phyloP scores from a whole-genome alignment of 2,888 invertebrate genomes.

The Eubasilissa splendida region DNA sequence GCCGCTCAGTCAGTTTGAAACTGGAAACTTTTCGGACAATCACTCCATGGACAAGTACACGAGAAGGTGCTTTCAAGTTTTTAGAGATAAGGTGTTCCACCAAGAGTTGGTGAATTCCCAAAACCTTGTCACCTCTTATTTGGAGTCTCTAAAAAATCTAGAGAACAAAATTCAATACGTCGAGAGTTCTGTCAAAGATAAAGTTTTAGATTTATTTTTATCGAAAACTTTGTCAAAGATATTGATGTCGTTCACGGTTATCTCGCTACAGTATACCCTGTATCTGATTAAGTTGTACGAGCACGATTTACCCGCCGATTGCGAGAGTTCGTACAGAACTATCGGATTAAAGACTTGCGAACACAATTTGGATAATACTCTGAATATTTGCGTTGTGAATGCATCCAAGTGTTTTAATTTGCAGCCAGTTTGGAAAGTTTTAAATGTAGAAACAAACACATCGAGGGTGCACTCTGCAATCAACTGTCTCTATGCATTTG shows the following conservation, averaged over 20 bases:
- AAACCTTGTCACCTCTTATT: constrained; percentile 65
- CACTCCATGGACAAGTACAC: constrained; percentile 71
- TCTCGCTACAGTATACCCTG: constrained; percentile 69
- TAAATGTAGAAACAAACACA: constrained; percentile 67
- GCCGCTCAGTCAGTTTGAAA: constrained; percentile 70
- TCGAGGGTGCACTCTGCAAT: constrained; percentile 70
- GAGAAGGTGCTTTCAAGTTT: constrained; percentile 69
- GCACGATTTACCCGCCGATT: constrained; percentile 66
- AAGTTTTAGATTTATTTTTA: constrained; percentile 66
- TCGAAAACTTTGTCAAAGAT: constrained; percentile 65
- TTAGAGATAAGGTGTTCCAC: constrained; percentile 70
- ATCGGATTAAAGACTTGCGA: constrained; percentile 18
- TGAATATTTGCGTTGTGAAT: constrained; percentile 61
- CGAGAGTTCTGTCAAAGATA: constrained; percentile 69
- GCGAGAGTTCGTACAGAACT: constrained; percentile 66
- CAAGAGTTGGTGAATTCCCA: constrained; percentile 68
- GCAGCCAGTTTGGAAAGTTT: constrained; percentile 67
- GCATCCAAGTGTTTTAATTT: constrained; percentile 67
- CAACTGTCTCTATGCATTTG: constrained; percentile 69
- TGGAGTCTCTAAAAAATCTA: constrained; percentile 64
- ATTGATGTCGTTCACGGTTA: constrained; percentile 67
- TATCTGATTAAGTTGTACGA: constrained; percentile 71
- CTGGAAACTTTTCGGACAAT: constrained; percentile 67
- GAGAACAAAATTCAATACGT: constrained; percentile 65
- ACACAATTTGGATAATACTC: constrained; percentile 46